Evolutionary conservation across 2,113 vertebrate genomes (phyloP), one percentile per base, ranked within the genome.

Genomic region (Forbesichthys papilliferus): DNA sequence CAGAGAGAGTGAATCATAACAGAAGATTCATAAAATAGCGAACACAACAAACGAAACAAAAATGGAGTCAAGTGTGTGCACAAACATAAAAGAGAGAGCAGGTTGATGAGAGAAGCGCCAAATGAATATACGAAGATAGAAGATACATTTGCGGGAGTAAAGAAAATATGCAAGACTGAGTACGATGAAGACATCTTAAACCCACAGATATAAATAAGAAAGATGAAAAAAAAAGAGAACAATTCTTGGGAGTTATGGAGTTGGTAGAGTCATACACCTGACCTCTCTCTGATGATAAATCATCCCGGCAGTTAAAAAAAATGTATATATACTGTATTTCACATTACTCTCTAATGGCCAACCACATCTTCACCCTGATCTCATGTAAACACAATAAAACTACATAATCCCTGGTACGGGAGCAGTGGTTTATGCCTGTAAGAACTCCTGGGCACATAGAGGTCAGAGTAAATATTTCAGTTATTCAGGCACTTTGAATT

Each of bases 301-400:
- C 73, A 60, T 9, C 9, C 7, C 0, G 8, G 34, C 34, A 14
- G 59, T 76, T 71, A 64, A 79, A 74, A 47, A 11, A 71, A 27
- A 27, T 27, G 20, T 2, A 27, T 27, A 27, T 3, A 27, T 27
- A 27, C 16, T 66, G 61, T 64, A 34, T 34, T 16, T 71, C 75
- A 52, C 59, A 18, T 61, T 8, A 3, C 46, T 49, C 68, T 34
- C 7, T 8, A 66, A 71, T 42, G 55, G 49, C 42, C 48, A 1
- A 65, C 12, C 65, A 62, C 64, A 9, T 71, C 66, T 34, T 64
- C 73, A 75, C 79, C 74, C 77, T 52, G 0, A 67, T 55, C 76
- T 76, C 69, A 64, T 64, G 67, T 68, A 78, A 86, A 82, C 75
- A 79, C 11, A 34, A 74, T 82, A 71, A 75, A 81, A 71, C 8